These are phyloP conservation scores for Orestias chungarensis DNA, from an alignment of 2,797 vertebrate genomes.

Conservation along the genomic window DNA sequence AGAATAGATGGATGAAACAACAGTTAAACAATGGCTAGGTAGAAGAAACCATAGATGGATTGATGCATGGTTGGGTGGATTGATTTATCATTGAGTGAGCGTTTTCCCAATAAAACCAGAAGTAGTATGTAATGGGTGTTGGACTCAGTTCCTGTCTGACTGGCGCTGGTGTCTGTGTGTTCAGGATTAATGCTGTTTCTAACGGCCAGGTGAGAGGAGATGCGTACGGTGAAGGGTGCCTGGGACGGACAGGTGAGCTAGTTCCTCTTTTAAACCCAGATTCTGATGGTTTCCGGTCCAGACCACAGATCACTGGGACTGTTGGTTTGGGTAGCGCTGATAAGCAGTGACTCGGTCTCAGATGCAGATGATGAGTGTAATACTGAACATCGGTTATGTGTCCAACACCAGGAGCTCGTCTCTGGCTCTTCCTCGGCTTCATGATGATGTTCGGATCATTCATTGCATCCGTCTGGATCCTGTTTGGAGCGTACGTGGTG, in stretches of 20 bases:
- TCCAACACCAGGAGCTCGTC: constrained; percentile 82
- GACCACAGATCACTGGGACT: neutral
- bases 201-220: constrained; percentile 93
- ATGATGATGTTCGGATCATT: constrained; percentile 93
- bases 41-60: neutral
- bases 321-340: neutral
- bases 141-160: no score
- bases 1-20: neutral
- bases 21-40: no score
- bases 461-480: constrained; percentile 92
- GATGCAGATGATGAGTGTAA: no score
- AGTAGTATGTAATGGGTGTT: no score
- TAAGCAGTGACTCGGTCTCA: no score
- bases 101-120: neutral
- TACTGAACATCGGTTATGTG: constrained; percentile 48
- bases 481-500: constrained; percentile 89
- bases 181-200: constrained; percentile 93
- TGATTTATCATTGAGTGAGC: neutral
- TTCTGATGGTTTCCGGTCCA: neutral
- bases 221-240: constrained; percentile 88
- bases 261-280: neutral
- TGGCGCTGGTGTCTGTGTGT: neutral
- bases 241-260: constrained; percentile 86
- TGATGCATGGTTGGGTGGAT: neutral
- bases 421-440: constrained; percentile 93